Evolutionary conservation across 2,888 invertebrate genomes (phyloP), one percentile per base, ranked within the genome.

Genomic region (Caenorhabditis wallacei): DNA sequence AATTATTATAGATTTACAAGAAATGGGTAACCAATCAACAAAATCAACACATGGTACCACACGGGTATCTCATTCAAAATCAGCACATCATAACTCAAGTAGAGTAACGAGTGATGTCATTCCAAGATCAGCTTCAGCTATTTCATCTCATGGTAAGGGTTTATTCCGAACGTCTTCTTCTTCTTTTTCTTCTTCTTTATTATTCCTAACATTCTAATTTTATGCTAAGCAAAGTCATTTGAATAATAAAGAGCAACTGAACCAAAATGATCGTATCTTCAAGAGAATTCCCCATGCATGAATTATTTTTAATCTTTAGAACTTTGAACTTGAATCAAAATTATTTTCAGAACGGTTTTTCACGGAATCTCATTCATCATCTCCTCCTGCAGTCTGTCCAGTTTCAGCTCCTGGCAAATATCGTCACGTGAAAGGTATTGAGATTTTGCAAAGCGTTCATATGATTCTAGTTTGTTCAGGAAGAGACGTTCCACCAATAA

Each of bases 111-210:
- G 69, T 40, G 75, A 76, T 54, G 70, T 80, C 22, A 83, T 85
- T 75, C 83, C 85, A 10, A 72, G 85, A 79, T 85, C 85, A 40
- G 78, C 80, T 37, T 85, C 85, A 13, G 83, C 81, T 51, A 79
- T 81, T 20, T 74, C 78, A 4, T 61, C 80, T 3, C 69, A 70
- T 30, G 69, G 81, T 81, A 10, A 70, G n/a, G n/a, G 63, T 40
- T 40, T 40, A 40, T 40, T 40, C 40, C 48, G 59, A 57, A 43
- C 46, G 46, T 22, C 56, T 70, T 70, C 40, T n/a, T 69, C 40
- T 5, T 57, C 30, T 30, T 30, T 30, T n/a, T n/a, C n/a, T n/a
- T n/a, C n/a, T n/a, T n/a, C 4, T 10, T 35, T 35, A 35, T 35
- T 35, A 40, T 20, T 59, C 16, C 1, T 7, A 35, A n/a, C 48